Percentiles rank a stretch among this genome's conserved stretches.
Conservation (phyloP, 2,113 vertebrate species). For the Talpa occidentalis region DNA sequence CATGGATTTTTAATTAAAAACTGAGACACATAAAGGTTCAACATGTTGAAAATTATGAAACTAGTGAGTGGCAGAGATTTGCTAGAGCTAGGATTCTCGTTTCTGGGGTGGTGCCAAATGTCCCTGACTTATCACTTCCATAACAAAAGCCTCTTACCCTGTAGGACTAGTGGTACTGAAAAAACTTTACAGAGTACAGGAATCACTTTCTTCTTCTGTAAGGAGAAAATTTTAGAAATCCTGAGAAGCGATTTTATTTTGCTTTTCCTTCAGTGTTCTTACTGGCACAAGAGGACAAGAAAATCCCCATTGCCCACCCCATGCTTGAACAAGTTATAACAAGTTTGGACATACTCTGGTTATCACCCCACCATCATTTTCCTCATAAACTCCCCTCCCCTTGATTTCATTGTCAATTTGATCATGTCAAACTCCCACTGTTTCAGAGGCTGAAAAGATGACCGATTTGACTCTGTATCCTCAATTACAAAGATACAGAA, state of each 20-base stretch:
- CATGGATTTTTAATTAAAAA: slow-evolving; percentile 9
- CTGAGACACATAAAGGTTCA: neutral
- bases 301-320: neutral
- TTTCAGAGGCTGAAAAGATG: neutral
- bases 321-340: neutral
- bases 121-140: neutral
- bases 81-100: neutral
- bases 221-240: slow-evolving; percentile 4
- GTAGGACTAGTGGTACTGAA: neutral
- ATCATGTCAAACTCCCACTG: neutral
- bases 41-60: neutral
- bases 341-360: neutral
- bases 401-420: neutral
- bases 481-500: neutral
- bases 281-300: neutral
- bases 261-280: neutral
- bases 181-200: neutral
- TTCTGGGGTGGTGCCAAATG: neutral
- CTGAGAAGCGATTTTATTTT: neutral
- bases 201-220: neutral
- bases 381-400: neutral
- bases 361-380: neutral
- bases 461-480: neutral
- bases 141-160: neutral
- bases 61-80: neutral